Conservation (phyloP, 2,113 vertebrate genomes). For the Menidia beryllina region DNA sequence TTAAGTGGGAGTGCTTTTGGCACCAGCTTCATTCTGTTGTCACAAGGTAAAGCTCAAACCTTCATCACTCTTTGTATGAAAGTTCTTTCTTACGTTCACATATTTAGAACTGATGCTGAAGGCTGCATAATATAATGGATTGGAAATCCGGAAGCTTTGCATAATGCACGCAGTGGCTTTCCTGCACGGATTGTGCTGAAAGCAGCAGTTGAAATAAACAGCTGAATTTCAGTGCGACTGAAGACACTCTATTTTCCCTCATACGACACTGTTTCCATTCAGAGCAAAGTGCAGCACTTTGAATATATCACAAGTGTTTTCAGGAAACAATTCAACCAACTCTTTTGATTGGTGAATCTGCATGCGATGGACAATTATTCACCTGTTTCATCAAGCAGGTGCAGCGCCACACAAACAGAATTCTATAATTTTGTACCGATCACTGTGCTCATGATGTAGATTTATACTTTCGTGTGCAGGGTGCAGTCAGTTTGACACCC, state of each 20-base stretch:
- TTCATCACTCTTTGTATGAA: not conserved
- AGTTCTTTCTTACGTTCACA: not conserved
- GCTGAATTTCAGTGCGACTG: not conserved
- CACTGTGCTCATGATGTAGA: too few relatives aligned
- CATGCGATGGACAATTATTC: not conserved
- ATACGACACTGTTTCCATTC: not conserved
- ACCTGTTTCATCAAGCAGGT: too few relatives aligned
- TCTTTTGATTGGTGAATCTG: not conserved
- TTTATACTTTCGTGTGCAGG: too few relatives aligned
- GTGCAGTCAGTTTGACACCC: too few relatives aligned
- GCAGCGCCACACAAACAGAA: too few relatives aligned
- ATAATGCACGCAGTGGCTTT: conserved; percentile 1
- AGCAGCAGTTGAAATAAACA: conserved; percentile 1
- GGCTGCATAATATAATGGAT: not conserved
- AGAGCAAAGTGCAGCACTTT: not conserved
- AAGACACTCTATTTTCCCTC: not conserved
- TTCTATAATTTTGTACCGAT: too few relatives aligned
- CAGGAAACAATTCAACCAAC: not conserved
- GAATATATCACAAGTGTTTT: not conserved
- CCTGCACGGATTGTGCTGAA: not conserved
- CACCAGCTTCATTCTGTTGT: conserved; percentile 4
- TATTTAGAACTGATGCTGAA: not conserved
- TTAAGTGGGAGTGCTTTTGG: not conserved
- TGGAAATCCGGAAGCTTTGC: conserved; percentile 10
- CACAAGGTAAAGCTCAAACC: not conserved